Evolutionary conservation across 2,888 invertebrate genomes (phyloP), one percentile per base, ranked within the genome.

Genomic region (Leptopterna dolabrata): DNA sequence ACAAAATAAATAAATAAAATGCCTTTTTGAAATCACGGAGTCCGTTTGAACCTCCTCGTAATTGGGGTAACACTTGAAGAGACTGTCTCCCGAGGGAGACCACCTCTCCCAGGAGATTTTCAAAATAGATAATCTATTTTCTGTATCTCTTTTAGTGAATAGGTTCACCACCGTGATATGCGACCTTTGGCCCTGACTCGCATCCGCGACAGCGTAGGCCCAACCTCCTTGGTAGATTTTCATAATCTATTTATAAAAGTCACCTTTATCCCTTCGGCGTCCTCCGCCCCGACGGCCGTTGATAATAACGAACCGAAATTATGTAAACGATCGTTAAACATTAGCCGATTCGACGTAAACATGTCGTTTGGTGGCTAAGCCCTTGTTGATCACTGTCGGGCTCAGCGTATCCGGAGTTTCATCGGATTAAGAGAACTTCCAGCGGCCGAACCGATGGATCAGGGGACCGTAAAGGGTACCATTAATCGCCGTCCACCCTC

Each of bases 311-410:
- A 63, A 19, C 63, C 63, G 27, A 63, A 63, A 63, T 63, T 63
- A 63, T 63, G 63, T 63, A 63, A 63, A 63, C 19, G 63, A 63
- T 63, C n/a, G 51, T 51, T 51, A 51, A 36, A 51, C 63, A 24
- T 63, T 63, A 63, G 63, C 63, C 63, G 63, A 63, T 63, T 63
- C 63, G 63, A 63, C 63, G 63, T 63, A 27, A 63, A 63, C 63
- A 63, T 63, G 63, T 63, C 63, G 63, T 63, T 63, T 63, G 63
- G 63, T 24, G 63, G 63, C 63, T 63, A 63, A 63, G 63, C 63
- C 63, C 63, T 63, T 63, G 63, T 63, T 19, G 63, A 63, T 63
- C 63, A 63, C 63, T 63, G 63, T 63, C 63, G 63, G 27, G 63
- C 24, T 24, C 19, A 27, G 24, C 63, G 63, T 63, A 24, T 24